Evolutionary conservation across 1,140 invertebrate species (phyloP).

Genomic region (Neodiprion pinetum): DNA sequence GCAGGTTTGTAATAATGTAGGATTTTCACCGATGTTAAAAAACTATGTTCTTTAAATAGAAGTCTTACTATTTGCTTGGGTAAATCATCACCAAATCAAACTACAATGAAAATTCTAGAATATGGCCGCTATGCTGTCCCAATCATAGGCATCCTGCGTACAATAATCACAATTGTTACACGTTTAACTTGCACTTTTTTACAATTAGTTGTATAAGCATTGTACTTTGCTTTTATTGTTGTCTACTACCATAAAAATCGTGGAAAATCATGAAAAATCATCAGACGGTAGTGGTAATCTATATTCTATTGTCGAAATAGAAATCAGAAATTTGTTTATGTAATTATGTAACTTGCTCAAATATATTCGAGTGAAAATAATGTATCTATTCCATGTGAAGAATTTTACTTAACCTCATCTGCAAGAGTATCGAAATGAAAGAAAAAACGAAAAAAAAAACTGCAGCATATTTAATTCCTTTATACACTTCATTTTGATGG

Average conservation of each 20-base stretch:
- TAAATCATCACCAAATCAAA: neutral
- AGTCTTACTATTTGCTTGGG: neutral
- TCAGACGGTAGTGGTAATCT: neutral
- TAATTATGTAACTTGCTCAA: neutral
- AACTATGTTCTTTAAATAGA: no score
- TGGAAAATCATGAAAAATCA: constrained; percentile 2
- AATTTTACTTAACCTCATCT: no score
- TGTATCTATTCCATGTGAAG: no score
- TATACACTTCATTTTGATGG: no score
- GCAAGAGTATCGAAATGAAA: no score
- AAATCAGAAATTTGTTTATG: neutral
- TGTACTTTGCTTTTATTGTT: neutral
- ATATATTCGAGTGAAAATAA: no score
- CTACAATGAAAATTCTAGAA: neutral
- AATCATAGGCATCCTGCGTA: neutral
- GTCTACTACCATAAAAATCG: neutral
- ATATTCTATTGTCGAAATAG: neutral
- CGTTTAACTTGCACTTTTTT: no score
- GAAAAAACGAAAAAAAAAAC: no score
- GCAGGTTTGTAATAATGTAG: neutral
- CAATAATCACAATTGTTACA: neutral
- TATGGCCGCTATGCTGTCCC: neutral
- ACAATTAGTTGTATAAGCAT: neutral
- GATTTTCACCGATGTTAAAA: no score
- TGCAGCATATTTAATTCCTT: no score